Conservation (phyloP, 2,888 invertebrate genomes). For the Nomada fucata region DNA sequence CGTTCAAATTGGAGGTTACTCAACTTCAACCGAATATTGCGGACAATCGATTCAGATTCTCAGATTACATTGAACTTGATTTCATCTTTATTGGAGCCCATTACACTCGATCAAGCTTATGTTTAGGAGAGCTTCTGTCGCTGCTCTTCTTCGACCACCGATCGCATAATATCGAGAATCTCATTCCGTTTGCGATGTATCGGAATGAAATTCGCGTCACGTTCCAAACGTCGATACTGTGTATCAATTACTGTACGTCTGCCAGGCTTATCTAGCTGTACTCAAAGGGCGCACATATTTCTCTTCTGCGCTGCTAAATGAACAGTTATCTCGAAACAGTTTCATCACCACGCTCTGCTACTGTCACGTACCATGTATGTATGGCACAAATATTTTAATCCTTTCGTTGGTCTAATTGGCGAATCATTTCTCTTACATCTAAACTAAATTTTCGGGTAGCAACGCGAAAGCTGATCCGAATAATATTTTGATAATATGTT, state of each 20-base stretch:
- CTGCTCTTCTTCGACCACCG: conserved; percentile 24
- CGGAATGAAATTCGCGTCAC: conserved; percentile 44
- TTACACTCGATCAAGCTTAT: conserved; percentile 76
- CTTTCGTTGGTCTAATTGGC: too few species aligned
- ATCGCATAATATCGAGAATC: conserved; percentile 32
- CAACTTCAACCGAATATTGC: background rate
- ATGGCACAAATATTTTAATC: too few species aligned
- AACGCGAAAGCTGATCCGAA: too few species aligned
- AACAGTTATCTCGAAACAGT: conserved; percentile 23
- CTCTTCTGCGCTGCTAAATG: background rate
- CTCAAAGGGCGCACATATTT: background rate
- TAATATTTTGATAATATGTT: too few species aligned
- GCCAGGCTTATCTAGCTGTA: background rate
- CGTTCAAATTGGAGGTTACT: background rate
- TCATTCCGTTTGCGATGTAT: conserved; percentile 35
- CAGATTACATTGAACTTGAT: conserved; percentile 32
- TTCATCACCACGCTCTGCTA: background rate
- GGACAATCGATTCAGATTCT: conserved; percentile 11
- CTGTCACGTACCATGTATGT: too few species aligned
- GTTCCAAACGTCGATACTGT: conserved; percentile 31
- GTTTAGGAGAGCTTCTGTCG: conserved; percentile 36
- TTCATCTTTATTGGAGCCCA: conserved; percentile 53
- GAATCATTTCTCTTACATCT: too few species aligned
- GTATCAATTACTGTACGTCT: conserved; percentile 33
- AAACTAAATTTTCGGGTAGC: too few species aligned